Conservation (phyloP, 2,113 vertebrate genomes). For the Canis aureus region DNA sequence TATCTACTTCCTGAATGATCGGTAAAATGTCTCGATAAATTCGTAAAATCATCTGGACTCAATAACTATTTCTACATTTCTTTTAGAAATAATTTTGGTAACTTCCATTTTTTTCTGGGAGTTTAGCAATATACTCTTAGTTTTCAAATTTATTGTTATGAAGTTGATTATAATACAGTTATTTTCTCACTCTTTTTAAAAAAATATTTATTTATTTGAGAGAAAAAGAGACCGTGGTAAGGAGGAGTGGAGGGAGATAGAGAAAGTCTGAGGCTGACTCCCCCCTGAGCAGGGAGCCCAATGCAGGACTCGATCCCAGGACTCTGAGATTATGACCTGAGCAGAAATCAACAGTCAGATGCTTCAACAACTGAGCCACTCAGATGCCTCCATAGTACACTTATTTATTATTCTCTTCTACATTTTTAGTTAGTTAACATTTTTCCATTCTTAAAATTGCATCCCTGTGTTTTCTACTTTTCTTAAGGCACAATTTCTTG, state of each 20-base stretch:
- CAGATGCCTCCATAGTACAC: neutral
- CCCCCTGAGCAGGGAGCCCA: accelerated
- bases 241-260: neutral
- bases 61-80: neutral
- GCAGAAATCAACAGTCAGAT: neutral
- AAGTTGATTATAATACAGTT: neutral
- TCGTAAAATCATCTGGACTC: neutral
- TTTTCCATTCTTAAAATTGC: neutral
- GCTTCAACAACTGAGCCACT: neutral
- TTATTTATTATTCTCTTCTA: neutral
- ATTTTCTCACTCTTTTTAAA: too few species aligned
- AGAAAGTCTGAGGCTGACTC: neutral
- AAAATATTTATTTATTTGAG: neutral
- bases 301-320: neutral
- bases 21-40: neutral
- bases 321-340: neutral
- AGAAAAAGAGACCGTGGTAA: neutral
- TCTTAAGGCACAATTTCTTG: neutral
- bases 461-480: neutral
- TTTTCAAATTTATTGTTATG: neutral
- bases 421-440: neutral
- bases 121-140: neutral
- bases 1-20: neutral
- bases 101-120: neutral
- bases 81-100: neutral